Evolutionary conservation across 2,113 vertebrate genomes (phyloP).

Genomic region (Ciconia stormi): DNA sequence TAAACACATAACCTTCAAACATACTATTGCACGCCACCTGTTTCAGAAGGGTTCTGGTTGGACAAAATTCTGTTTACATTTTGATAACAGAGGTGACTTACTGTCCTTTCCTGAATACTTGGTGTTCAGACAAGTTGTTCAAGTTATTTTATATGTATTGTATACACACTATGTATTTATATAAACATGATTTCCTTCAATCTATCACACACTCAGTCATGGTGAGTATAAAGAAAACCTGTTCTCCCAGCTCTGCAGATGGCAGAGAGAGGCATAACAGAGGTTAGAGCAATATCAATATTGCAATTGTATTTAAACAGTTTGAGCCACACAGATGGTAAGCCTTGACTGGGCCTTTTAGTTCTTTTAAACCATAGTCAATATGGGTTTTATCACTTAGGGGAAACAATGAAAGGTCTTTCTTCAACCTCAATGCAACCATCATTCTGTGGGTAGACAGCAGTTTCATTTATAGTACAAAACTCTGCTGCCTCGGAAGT

Average conservation of each 20-base stretch:
- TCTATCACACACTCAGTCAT: conserved; percentile 10
- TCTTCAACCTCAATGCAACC: background rate
- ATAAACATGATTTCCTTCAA: conserved; percentile 52
- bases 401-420: background rate
- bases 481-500: background rate
- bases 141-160: conserved; percentile 37
- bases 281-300: conserved; percentile 51
- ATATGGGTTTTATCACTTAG: background rate
- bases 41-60: conserved; percentile 6
- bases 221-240: conserved; percentile 50
- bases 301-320: background rate
- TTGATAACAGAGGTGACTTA: conserved; percentile 53
- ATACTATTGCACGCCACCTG: background rate
- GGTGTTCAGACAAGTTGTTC: conserved; percentile 56
- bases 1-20: conserved; percentile 9
- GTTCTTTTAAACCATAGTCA: conserved; percentile 5
- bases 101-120: conserved; percentile 41
- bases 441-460: background rate
- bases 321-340: conserved; percentile 44
- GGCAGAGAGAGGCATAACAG: conserved; percentile 23
- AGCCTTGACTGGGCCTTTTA: background rate
- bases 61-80: conserved; percentile 39
- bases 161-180: conserved; percentile 47
- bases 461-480: background rate
- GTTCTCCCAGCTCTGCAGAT: conserved; percentile 53